Conservation (phyloP, 37 sponge, comb jelly and placozoan species). For the Agelas oroides region DNA sequence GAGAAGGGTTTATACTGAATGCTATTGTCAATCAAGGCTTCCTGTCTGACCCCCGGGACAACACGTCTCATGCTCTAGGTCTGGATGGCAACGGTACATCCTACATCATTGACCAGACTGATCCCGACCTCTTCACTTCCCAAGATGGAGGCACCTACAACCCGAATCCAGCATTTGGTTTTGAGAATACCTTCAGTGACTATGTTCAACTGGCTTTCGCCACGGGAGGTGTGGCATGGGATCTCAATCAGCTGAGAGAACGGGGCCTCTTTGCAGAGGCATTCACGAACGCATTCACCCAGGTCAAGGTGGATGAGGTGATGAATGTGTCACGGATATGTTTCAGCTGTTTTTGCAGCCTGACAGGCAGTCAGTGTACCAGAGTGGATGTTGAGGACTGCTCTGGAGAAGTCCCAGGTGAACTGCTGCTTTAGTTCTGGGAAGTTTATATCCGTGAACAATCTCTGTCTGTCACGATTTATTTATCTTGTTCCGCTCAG, state of each 20-base stretch:
- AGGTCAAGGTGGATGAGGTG: slow-evolving; percentile 74
- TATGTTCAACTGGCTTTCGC: slow-evolving; percentile 79
- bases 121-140: slow-evolving; percentile 5
- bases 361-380: slow-evolving; percentile 16
- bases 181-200: slow-evolving; percentile 62
- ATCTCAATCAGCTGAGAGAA: slow-evolving; percentile 59
- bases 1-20: slow-evolving; percentile 48
- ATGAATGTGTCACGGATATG: slow-evolving; percentile 51
- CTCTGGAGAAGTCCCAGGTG: slow-evolving; percentile 41
- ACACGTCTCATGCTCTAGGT: slow-evolving; percentile 34
- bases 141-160: not conserved
- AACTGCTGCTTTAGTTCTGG: too few relatives aligned
- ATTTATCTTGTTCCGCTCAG: too few relatives aligned
- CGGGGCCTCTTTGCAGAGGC: slow-evolving; percentile 34
- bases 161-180: not conserved
- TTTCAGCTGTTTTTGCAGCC: slow-evolving; percentile 58
- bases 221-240: slow-evolving; percentile 79
- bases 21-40: slow-evolving; percentile 77
- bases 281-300: slow-evolving; percentile 73
- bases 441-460: too few relatives aligned
- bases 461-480: too few relatives aligned
- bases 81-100: slow-evolving; percentile 26
- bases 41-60: not conserved
- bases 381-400: slow-evolving; percentile 1
- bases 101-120: slow-evolving; percentile 30